A percentile compares a stretch with the other conserved stretches of the same genome.
Evolutionary conservation across 35 echinoderm and acorn worm genomes (phyloP).

Genomic region (Nesometra sesokonis): DNA sequence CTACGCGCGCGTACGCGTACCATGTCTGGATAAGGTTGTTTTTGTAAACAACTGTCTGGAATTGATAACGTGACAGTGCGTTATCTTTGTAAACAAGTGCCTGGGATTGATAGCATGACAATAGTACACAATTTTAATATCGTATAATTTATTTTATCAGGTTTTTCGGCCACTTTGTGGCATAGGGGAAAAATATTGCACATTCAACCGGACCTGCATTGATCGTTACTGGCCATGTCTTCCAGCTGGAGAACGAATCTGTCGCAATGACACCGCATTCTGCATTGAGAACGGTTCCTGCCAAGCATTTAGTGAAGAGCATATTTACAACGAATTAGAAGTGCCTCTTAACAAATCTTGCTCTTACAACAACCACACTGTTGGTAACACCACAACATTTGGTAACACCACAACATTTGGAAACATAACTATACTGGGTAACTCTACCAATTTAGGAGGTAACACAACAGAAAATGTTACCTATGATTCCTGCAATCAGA

Average conservation of each 20-base stretch:
- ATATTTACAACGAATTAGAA: background rate
- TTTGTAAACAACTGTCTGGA: too few relatives aligned
- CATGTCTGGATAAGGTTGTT: too few relatives aligned
- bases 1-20: too few relatives aligned
- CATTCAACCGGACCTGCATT: conserved; percentile 42
- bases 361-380: background rate
- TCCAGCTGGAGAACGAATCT: conserved; percentile 31
- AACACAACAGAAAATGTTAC: background rate
- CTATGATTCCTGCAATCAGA: background rate
- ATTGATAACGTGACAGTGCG: too few relatives aligned
- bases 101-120: too few relatives aligned
- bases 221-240: conserved; percentile 40
- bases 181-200: conserved; percentile 51
- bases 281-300: conserved; percentile 29
- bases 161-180: conserved; percentile 57
- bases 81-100: too few relatives aligned
- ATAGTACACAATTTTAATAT: too few relatives aligned
- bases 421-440: background rate
- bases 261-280: conserved; percentile 35
- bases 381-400: background rate
- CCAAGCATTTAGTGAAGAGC: conserved; percentile 24
- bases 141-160: conserved; percentile 12
- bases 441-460: background rate
- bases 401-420: background rate
- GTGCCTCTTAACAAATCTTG: background rate